Percentiles rank a stretch among this genome's conserved stretches.
These are phyloP conservation scores for Eurytoma californica DNA, from an alignment of 2,888 invertebrate species.

Conservation along the genomic window DNA sequence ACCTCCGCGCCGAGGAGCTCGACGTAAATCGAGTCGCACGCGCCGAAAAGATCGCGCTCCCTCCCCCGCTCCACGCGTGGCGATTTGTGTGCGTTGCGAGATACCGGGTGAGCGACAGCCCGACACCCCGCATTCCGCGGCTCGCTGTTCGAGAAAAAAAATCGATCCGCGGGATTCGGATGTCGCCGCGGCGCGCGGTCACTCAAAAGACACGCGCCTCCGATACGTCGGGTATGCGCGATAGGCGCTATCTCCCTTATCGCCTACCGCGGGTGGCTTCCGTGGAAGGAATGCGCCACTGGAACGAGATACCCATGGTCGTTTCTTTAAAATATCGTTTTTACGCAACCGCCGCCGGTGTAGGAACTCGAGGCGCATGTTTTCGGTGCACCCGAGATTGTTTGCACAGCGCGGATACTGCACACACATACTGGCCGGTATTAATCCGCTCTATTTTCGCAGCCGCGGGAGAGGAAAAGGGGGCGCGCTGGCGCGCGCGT, in stretches of 20 bases:
- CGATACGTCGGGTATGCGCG: background rate
- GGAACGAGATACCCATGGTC: conserved; percentile 8
- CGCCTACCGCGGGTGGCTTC: conserved; percentile 16
- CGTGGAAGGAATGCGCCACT: conserved; percentile 13
- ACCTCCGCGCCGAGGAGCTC: no score
- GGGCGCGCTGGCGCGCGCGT: no score
- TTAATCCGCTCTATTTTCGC: no score
- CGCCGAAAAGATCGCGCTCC: no score
- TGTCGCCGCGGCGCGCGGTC: conserved; percentile 3
- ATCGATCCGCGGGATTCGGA: conserved; percentile 19
- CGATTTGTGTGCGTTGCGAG: no score
- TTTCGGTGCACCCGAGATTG: background rate
- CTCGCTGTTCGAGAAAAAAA: background rate
- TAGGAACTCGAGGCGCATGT: conserved; percentile 8
- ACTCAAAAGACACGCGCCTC: conserved; percentile 8
- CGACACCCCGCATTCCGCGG: background rate
- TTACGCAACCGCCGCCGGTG: background rate
- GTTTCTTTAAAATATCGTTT: background rate
- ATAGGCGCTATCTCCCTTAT: conserved; percentile 7
- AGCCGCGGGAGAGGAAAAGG: no score
- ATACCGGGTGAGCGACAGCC: background rate
- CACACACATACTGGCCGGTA: no score
- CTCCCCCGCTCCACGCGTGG: no score
- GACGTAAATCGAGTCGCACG: no score
- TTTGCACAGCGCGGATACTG: no score